phyloP scores from a whole-genome alignment of 2,113 vertebrate genomes.

The Ardeotis arabs region DNA sequence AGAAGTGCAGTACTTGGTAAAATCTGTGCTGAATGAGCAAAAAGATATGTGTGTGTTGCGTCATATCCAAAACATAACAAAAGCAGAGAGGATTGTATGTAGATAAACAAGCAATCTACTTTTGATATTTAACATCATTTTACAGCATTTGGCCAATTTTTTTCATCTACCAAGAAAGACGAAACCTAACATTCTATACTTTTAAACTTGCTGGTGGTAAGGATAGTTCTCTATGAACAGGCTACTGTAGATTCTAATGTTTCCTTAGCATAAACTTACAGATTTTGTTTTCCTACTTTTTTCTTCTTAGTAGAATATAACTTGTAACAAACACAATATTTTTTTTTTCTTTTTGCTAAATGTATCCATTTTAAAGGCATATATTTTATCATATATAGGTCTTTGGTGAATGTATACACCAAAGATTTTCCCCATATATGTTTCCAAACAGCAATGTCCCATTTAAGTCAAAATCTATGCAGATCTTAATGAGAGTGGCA shows the following conservation, averaged over 20 bases:
- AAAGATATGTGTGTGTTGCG: background rate
- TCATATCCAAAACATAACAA: background rate
- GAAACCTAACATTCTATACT: background rate
- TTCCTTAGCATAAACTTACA: background rate
- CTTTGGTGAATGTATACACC: background rate
- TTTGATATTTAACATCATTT: background rate
- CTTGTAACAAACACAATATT: background rate
- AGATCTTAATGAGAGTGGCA: background rate
- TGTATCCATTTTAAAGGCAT: background rate
- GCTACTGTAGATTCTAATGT: background rate
- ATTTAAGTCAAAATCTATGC: background rate
- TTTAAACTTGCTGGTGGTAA: background rate
- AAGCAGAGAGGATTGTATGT: background rate
- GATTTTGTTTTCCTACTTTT: accelerated
- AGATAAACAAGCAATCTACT: background rate
- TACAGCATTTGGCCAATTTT: background rate
- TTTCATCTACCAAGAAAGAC: background rate
- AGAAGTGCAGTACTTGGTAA: background rate
- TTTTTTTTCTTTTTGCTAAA: background rate
- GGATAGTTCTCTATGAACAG: background rate
- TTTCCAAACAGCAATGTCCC: background rate
- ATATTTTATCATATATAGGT: background rate
- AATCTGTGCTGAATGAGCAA: background rate
- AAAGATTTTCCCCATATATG: background rate
- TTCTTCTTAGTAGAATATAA: background rate